Conservation (phyloP, 2,113 vertebrate species). For the Marmota monax region DNA sequence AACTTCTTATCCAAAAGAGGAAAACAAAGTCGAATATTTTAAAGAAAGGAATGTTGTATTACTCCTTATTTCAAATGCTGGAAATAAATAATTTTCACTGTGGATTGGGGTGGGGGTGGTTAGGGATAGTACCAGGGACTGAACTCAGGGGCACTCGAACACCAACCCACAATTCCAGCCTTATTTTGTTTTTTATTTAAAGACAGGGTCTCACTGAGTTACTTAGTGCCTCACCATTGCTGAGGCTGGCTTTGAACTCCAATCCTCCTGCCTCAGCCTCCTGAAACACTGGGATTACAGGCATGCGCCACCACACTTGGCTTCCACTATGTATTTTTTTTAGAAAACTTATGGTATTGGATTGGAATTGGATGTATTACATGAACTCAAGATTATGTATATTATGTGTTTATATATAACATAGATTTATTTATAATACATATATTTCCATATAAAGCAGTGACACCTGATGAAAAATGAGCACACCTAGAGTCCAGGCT, state of each 20-base stretch:
- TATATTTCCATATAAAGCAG: background rate
- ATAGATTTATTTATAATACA: background rate
- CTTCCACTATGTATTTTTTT: background rate
- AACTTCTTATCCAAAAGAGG: constrained; percentile 91
- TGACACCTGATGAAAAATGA: background rate
- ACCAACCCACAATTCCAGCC: too few species aligned
- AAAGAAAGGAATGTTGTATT: constrained; percentile 8
- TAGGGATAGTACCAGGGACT: too few species aligned
- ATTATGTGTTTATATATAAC: background rate
- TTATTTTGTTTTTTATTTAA: too few species aligned
- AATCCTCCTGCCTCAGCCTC: too few species aligned
- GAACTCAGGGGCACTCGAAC: too few species aligned
- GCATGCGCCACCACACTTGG: too few species aligned
- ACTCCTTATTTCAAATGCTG: background rate
- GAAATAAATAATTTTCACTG: constrained; percentile 17
- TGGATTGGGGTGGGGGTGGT: background rate
- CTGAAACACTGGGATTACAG: too few species aligned
- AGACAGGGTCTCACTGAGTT: too few species aligned
- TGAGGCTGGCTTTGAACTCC: too few species aligned
- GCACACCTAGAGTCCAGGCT: background rate
- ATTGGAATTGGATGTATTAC: background rate
- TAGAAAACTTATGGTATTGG: background rate
- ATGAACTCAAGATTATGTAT: background rate
- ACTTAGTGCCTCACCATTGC: too few species aligned
- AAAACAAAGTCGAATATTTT: constrained; percentile 19